phyloP scores from a whole-genome alignment of 1,140 invertebrate species.

The Diorhabda elongata region DNA sequence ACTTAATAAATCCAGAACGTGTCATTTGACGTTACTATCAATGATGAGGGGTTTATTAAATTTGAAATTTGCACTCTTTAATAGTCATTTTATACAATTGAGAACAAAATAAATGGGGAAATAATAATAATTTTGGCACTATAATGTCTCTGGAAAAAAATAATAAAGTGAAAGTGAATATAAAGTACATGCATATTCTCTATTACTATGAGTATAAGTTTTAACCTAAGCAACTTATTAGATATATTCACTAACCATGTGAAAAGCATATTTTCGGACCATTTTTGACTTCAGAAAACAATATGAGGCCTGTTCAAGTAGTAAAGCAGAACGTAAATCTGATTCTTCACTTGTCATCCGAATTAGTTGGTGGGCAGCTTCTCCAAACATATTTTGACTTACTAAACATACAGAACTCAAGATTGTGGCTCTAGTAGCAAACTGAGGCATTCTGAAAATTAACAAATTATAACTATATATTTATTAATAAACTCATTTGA shows the following conservation, averaged over 20 bases:
- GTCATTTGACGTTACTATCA: no score
- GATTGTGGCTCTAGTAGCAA: conserved; percentile 85
- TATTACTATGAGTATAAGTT: no score
- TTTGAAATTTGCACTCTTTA: no score
- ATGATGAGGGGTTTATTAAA: no score
- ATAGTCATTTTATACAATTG: no score
- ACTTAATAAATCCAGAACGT: no score
- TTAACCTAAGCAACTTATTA: no score
- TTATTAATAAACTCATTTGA: not conserved
- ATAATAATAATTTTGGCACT: no score
- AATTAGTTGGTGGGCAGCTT: conserved; percentile 90
- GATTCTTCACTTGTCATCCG: conserved; percentile 94
- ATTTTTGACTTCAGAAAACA: conserved; percentile 80
- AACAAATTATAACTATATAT: conserved; percentile 3
- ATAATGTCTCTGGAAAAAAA: no score
- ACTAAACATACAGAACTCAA: conserved; percentile 84
- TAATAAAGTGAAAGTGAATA: no score
- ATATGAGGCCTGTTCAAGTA: conserved; percentile 93
- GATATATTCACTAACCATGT: conserved; percentile 59
- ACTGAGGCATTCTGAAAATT: conserved; percentile 71
- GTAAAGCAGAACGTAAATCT: conserved; percentile 82
- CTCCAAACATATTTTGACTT: conserved; percentile 68
- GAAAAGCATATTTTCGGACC: conserved; percentile 94
- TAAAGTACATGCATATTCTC: no score
- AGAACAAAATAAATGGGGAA: no score